Conservation (phyloP, 2,113 vertebrate genomes). For the Climacteris rufus region DNA sequence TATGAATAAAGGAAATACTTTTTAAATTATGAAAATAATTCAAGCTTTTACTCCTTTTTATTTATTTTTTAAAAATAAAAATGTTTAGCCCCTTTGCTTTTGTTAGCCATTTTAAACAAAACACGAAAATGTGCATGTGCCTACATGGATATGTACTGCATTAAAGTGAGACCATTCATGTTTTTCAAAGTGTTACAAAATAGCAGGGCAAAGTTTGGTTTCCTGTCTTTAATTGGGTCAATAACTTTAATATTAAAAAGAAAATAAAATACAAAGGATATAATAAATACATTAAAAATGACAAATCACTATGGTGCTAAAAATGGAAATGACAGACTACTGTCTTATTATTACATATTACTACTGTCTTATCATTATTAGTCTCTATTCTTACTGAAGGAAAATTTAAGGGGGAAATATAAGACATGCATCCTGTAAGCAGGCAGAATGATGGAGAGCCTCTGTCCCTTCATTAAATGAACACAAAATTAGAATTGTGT, state of each 20-base stretch:
- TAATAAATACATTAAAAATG: background rate
- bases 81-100: background rate
- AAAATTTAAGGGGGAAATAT: background rate
- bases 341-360: no score
- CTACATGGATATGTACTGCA: background rate
- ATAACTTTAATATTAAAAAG: background rate
- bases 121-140: background rate
- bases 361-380: no score
- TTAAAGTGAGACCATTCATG: background rate
- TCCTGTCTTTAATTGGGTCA: background rate
- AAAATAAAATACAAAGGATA: background rate
- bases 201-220: background rate
- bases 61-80: background rate
- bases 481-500: background rate
- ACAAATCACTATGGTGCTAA: background rate
- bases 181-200: background rate
- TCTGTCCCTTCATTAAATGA: background rate
- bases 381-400: background rate
- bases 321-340: background rate
- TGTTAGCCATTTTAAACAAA: background rate
- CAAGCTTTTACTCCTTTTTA: fast-evolving
- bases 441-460: background rate
- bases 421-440: background rate
- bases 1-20: background rate
- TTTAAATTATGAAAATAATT: background rate